phyloP scores from a whole-genome alignment of 2,888 invertebrate genomes.

The Agonopterix alstromeriana region DNA sequence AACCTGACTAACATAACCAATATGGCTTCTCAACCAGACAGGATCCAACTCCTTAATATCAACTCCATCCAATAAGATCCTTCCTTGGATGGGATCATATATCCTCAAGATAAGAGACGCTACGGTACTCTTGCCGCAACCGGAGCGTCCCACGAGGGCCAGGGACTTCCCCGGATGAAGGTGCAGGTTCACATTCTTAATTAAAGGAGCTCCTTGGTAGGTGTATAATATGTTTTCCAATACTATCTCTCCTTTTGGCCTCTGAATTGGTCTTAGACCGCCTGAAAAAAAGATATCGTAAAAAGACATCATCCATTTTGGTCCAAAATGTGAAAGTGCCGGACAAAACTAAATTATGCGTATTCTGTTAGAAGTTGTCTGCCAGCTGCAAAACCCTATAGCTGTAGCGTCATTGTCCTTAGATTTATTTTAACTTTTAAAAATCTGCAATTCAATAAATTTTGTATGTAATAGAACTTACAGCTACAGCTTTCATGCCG shows the following conservation, averaged over 20 bases:
- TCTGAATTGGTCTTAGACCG: conserved; percentile 73
- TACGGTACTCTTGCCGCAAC: conserved; percentile 96
- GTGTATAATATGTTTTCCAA: conserved; percentile 85
- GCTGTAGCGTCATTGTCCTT: too few relatives aligned
- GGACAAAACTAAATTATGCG: too few relatives aligned
- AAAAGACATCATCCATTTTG: too few relatives aligned
- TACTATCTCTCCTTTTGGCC: conserved; percentile 82
- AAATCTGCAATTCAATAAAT: too few relatives aligned
- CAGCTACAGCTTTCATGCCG: too few relatives aligned
- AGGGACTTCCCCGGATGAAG: conserved; percentile 83
- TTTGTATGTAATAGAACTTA: too few relatives aligned
- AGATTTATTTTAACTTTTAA: too few relatives aligned
- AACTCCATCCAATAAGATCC: conserved; percentile 84
- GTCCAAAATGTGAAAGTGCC: too few relatives aligned
- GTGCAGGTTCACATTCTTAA: conserved; percentile 81
- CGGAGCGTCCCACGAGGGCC: conserved; percentile 92
- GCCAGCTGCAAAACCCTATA: too few relatives aligned
- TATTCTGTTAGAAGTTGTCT: too few relatives aligned
- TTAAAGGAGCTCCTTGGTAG: conserved; percentile 78
- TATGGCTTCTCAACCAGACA: conserved; percentile 88
- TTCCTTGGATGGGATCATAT: conserved; percentile 88
- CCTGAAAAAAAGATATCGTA: conserved; percentile 54
- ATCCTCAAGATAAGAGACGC: conserved; percentile 88
- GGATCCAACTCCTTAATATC: conserved; percentile 88
- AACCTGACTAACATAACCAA: conserved; percentile 93